Evolutionary conservation across 1,140 invertebrate genomes (phyloP).

Genomic region (Ceratina calcarata): DNA sequence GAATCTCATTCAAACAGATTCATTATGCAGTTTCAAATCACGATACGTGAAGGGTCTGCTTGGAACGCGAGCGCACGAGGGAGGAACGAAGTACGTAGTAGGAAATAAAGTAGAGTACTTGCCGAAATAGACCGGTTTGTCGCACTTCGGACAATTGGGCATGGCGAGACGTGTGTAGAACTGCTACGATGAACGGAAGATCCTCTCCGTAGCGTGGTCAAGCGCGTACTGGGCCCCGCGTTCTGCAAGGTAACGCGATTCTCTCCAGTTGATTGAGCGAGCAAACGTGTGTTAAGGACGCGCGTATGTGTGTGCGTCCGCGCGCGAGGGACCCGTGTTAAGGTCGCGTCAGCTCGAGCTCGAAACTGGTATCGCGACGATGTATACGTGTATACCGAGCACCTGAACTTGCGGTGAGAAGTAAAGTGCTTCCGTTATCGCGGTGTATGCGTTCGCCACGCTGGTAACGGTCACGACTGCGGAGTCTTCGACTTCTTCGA

Average conservation of each 20-base stretch:
- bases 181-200: slow-evolving; percentile 43
- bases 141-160: slow-evolving; percentile 83
- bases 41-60: too few species aligned
- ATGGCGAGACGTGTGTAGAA: slow-evolving; percentile 67
- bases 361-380: slow-evolving; percentile 6
- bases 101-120: slow-evolving; percentile 60
- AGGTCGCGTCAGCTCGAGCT: slow-evolving; percentile 36
- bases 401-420: neutral
- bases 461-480: slow-evolving; percentile 2
- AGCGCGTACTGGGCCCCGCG: slow-evolving; percentile 70
- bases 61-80: too few species aligned
- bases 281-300: slow-evolving; percentile 66
- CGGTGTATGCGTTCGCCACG: neutral
- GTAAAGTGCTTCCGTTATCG: neutral
- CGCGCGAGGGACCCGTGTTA: slow-evolving; percentile 32
- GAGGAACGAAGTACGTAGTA: neutral
- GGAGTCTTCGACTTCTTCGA: slow-evolving; percentile 23
- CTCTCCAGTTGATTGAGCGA: slow-evolving; percentile 75
- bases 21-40: too few species aligned
- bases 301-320: slow-evolving; percentile 22
- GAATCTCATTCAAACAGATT: too few species aligned
- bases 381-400: neutral
- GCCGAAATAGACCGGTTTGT: slow-evolving; percentile 84
- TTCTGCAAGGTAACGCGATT: slow-evolving; percentile 74
- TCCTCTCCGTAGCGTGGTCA: slow-evolving; percentile 74